A percentile compares a stretch with the other conserved stretches of the same genome.
phyloP scores from a whole-genome alignment of 2,113 vertebrate genomes.

The Amblyopsis rosae region DNA sequence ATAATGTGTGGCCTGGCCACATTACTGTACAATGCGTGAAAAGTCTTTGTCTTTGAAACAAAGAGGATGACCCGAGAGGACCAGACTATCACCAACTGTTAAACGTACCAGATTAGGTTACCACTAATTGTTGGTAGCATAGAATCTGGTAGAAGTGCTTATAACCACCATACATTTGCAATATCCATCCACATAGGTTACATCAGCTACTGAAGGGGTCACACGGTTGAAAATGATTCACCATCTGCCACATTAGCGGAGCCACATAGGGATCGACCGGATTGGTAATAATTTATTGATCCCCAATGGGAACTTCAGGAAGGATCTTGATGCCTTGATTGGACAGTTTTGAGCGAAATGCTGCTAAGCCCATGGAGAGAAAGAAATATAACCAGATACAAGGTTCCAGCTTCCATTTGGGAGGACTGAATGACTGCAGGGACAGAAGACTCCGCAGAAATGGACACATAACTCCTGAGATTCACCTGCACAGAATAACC shows the following conservation, averaged over 20 bases:
- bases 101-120: constrained; percentile 8
- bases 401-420: constrained; percentile 23
- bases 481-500: constrained; percentile 51
- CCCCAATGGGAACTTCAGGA: background rate
- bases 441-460: constrained; percentile 32
- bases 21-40: background rate
- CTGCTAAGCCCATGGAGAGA: constrained; percentile 44
- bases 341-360: constrained; percentile 45
- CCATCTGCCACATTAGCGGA: background rate
- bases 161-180: constrained; percentile 11
- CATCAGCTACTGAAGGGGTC: constrained; percentile 13
- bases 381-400: constrained; percentile 3
- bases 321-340: constrained; percentile 27
- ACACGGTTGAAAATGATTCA: constrained; percentile 11
- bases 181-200: constrained; percentile 7
- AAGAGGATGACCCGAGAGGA: background rate
- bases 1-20: background rate
- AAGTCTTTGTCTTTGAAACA: constrained; percentile 19
- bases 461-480: constrained; percentile 29
- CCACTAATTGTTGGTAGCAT: constrained; percentile 9
- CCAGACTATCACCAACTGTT: background rate
- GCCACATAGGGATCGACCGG: constrained; percentile 13
- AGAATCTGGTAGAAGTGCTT: background rate
- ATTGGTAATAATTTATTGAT: background rate
- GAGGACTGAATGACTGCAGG: constrained; percentile 26